Evolutionary conservation across 2,113 vertebrate genomes (phyloP).

Genomic region (Sinocyclocheilus maitianheensis): DNA sequence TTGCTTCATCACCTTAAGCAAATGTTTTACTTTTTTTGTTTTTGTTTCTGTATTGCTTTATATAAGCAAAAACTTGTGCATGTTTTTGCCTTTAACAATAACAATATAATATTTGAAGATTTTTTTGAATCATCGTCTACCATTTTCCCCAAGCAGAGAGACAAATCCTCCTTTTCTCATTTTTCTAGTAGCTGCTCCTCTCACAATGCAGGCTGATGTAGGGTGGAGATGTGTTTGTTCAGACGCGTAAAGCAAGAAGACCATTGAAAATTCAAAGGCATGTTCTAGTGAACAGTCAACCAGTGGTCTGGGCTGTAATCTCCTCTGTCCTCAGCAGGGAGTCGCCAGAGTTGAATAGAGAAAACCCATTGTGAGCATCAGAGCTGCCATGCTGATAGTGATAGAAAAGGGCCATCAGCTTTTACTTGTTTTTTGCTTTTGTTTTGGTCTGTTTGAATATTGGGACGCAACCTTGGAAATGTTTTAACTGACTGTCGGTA

Average conservation of each 20-base stretch:
- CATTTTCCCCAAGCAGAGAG: not conserved
- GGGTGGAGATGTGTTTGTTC: conserved; percentile 85
- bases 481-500: not conserved
- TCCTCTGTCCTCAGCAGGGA: conserved; percentile 46
- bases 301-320: conserved; percentile 71
- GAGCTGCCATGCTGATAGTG: conserved; percentile 26
- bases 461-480: not conserved
- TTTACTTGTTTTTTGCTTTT: not conserved
- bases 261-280: conserved; percentile 71
- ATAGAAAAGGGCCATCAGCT: conserved; percentile 11
- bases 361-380: conserved; percentile 37
- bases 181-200: conserved; percentile 70
- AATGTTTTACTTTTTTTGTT: not conserved
- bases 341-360: conserved; percentile 31
- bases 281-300: conserved; percentile 65
- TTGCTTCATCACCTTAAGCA: conserved; percentile 12
- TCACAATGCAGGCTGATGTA: conserved; percentile 78
- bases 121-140: not conserved
- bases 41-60: not conserved
- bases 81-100: not conserved
- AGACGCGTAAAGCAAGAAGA: conserved; percentile 71
- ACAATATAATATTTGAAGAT: too few species aligned
- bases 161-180: not conserved
- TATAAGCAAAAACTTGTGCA: not conserved
- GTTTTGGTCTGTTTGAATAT: not conserved